Percentiles rank a stretch among this genome's conserved stretches.
Conservation (phyloP, 2,113 vertebrate genomes). For the Microcebus tavaratra region DNA sequence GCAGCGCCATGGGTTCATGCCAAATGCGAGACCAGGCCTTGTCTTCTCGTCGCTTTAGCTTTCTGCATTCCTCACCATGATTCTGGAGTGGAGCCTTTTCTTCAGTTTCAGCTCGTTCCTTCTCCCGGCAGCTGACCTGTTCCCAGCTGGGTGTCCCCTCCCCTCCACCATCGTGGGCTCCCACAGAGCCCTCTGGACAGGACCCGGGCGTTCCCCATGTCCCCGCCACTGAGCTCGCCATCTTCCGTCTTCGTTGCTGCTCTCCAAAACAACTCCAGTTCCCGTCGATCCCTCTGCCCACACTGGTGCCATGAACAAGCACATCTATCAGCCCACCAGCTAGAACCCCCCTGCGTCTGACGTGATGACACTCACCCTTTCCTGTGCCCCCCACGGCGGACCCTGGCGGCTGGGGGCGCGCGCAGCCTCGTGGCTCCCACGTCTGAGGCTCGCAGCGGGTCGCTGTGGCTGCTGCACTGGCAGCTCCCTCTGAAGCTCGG, state of each 20-base stretch:
- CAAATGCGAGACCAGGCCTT: neutral
- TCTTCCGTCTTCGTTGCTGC: accelerated
- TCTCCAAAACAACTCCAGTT: neutral
- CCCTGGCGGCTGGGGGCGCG: accelerated
- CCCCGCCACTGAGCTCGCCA: too few species aligned
- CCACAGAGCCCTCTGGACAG: accelerated
- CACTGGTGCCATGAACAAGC: neutral
- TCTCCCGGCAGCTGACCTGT: accelerated
- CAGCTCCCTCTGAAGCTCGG: neutral
- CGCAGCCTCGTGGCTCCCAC: accelerated
- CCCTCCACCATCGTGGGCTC: neutral
- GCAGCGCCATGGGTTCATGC: accelerated
- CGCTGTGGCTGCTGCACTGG: too few species aligned
- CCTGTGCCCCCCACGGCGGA: accelerated
- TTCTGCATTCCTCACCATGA: accelerated
- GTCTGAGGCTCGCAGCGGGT: accelerated
- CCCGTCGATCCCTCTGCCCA: neutral
- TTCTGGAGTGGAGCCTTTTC: neutral
- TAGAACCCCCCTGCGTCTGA: neutral
- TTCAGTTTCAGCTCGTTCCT: neutral
- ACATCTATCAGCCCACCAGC: too few species aligned
- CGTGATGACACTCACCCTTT: neutral
- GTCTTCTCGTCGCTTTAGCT: neutral
- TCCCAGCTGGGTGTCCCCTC: too few species aligned
- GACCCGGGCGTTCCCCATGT: neutral